A percentile compares a stretch with the other conserved stretches of the same genome.
phyloP scores from a whole-genome alignment of 2,113 vertebrate species.

The Laticauda laticaudata region DNA sequence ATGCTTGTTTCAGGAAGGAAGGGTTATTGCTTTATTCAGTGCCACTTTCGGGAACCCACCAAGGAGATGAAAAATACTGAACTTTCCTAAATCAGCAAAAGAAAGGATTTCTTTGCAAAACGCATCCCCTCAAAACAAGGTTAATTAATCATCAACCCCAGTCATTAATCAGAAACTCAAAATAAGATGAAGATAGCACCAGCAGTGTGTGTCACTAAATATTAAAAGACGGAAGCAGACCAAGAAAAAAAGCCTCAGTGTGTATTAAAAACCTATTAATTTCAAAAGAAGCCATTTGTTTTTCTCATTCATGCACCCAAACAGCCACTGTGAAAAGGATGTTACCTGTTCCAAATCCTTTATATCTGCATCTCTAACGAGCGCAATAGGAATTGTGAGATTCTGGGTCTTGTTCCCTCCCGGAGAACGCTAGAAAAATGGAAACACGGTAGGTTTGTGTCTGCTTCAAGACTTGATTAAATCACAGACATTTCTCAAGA shows the following conservation, averaged over 20 bases:
- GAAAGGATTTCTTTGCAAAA: neutral
- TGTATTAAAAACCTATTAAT: neutral
- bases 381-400: slow-evolving; percentile 81
- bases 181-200: neutral
- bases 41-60: neutral
- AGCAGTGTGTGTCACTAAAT: neutral
- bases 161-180: neutral
- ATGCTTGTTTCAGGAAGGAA: neutral
- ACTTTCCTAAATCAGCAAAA: neutral
- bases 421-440: slow-evolving; percentile 72
- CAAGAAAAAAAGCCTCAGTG: neutral
- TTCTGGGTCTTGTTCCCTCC: slow-evolving; percentile 77
- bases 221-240: neutral
- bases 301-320: neutral
- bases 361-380: slow-evolving; percentile 81
- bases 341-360: slow-evolving; percentile 80
- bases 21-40: neutral
- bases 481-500: neutral
- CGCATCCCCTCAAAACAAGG: neutral
- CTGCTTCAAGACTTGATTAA: neutral
- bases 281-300: neutral
- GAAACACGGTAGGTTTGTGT: neutral
- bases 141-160: neutral
- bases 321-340: slow-evolving; percentile 18
- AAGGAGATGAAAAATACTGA: neutral